These are phyloP conservation scores for Archips crataeganus DNA, from an alignment of 2,888 invertebrate species.

Conservation along the genomic window DNA sequence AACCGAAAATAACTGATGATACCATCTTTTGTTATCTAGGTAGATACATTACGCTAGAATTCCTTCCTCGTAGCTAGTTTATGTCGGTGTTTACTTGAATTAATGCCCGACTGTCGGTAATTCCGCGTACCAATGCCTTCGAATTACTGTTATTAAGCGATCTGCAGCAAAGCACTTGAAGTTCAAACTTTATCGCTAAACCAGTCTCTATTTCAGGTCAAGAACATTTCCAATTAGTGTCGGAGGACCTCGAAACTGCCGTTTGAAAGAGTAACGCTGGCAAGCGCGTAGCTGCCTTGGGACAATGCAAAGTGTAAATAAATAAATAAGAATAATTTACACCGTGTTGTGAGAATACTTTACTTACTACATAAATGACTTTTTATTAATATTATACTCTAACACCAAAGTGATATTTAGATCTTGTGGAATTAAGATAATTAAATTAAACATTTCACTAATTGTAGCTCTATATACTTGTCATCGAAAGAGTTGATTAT, in stretches of 20 bases:
- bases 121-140: neutral
- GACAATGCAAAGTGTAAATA: slow-evolving; percentile 23
- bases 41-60: slow-evolving; percentile 7
- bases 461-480: slow-evolving; percentile 45
- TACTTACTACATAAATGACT: slow-evolving; percentile 46
- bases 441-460: slow-evolving; percentile 49
- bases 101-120: slow-evolving; percentile 1
- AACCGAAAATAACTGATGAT: slow-evolving; percentile 20
- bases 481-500: slow-evolving; percentile 40
- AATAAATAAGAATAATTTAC: slow-evolving; percentile 15
- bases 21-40: slow-evolving; percentile 20
- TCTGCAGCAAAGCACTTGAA: slow-evolving; percentile 2
- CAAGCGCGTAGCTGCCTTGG: neutral
- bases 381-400: slow-evolving; percentile 50
- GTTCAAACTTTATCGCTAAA: slow-evolving; percentile 43
- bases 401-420: slow-evolving; percentile 75
- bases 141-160: slow-evolving; percentile 5
- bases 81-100: slow-evolving; percentile 10
- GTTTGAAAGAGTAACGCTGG: slow-evolving; percentile 61
- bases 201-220: slow-evolving; percentile 73
- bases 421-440: slow-evolving; percentile 57
- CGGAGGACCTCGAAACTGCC: slow-evolving; percentile 82
- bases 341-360: slow-evolving; percentile 43
- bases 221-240: slow-evolving; percentile 83
- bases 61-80: neutral